These are phyloP conservation scores for Sturmia bella DNA, from an alignment of 2,888 invertebrate genomes.

Conservation along the genomic window DNA sequence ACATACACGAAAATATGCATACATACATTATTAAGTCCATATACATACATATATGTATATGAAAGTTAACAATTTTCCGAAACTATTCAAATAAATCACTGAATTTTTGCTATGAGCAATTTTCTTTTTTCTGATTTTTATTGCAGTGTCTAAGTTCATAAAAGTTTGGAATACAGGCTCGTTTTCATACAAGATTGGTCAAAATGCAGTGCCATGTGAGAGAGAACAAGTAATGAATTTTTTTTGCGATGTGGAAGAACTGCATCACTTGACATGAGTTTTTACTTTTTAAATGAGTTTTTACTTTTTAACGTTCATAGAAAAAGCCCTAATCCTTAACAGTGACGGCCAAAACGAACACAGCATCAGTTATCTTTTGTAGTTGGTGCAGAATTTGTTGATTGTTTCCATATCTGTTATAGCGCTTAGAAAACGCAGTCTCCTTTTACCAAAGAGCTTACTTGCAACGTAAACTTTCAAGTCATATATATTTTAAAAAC, in stretches of 20 bases:
- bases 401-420: too few relatives aligned
- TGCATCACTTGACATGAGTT: slow-evolving; percentile 40
- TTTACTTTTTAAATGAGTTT: slow-evolving; percentile 25
- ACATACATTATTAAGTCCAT: background rate
- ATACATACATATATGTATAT: background rate
- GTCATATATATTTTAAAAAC: too few relatives aligned
- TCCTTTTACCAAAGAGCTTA: too few relatives aligned
- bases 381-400: too few relatives aligned
- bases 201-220: slow-evolving; percentile 41
- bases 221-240: slow-evolving; percentile 52
- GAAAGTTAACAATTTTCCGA: slow-evolving; percentile 66
- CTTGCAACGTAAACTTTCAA: too few relatives aligned
- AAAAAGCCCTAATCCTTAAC: background rate
- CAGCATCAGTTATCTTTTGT: too few relatives aligned
- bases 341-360: background rate
- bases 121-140: slow-evolving; percentile 39
- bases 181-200: slow-evolving; percentile 28
- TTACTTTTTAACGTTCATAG: slow-evolving; percentile 8
- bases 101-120: slow-evolving; percentile 45
- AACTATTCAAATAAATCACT: slow-evolving; percentile 72
- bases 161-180: background rate
- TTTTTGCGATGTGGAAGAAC: slow-evolving; percentile 44
- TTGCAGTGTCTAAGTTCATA: slow-evolving; percentile 42
- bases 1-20: background rate
- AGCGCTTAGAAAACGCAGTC: too few relatives aligned